Evolutionary conservation across 1,140 invertebrate genomes (phyloP).

Genomic region (Zaprionus tsacasi): DNA sequence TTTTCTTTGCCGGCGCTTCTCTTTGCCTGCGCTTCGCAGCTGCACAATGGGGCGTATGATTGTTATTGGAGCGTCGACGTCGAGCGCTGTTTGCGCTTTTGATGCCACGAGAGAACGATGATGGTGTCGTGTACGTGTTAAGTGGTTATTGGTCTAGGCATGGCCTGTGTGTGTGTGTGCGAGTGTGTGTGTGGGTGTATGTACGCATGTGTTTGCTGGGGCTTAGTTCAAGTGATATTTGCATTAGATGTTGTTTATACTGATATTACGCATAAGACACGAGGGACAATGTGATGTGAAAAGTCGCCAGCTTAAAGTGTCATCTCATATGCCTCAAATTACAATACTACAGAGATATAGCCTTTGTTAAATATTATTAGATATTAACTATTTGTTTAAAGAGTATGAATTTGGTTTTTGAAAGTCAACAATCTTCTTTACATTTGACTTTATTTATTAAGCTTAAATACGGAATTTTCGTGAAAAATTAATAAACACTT

Average conservation of each 20-base stretch:
- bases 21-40: constrained; percentile 17
- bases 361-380: no score
- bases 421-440: no score
- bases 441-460: no score
- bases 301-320: constrained; percentile 3
- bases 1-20: constrained; percentile 13
- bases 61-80: constrained; percentile 54
- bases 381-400: no score
- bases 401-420: no score
- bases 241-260: constrained; percentile 56
- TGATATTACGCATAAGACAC: constrained; percentile 42
- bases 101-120: constrained; percentile 18
- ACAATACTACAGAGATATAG: neutral
- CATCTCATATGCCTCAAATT: constrained; percentile 2
- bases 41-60: constrained; percentile 70
- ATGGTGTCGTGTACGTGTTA: constrained; percentile 56
- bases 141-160: constrained; percentile 61
- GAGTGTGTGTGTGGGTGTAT: neutral
- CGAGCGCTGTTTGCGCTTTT: constrained; percentile 48
- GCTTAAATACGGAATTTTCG: no score
- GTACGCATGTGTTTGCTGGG: constrained; percentile 8
- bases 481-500: no score
- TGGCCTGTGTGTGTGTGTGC: constrained; percentile 4
- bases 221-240: constrained; percentile 50
- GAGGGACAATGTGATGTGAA: neutral